Evolutionary conservation across 2,888 invertebrate species (phyloP), one percentile per base, ranked within the genome.

Genomic region (Dryobota labecula): DNA sequence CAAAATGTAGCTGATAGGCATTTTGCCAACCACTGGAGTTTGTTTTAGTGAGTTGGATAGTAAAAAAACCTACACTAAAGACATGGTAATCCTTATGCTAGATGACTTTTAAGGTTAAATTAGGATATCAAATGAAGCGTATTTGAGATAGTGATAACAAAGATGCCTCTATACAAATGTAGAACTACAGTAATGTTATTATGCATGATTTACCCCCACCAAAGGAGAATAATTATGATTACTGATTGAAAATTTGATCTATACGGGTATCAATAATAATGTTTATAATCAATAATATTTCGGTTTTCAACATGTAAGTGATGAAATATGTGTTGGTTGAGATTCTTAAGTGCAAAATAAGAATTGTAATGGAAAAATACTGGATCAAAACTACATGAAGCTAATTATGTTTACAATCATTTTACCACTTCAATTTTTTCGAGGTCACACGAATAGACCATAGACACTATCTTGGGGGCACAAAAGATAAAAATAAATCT

Each of bases 371-470:
- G 74, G 76, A 68, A 78, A 73, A 73, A 64, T 76, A 74, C 64
- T 63, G 61, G 11, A 58, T 11, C 43, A 61, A 78, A 80, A 74
- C 72, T 66, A 57, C 47, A 41, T 43, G 47, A 74, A 64, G 70
- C 64, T 67, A 73, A 78, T 65, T 60, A 75, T 85, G 84, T 85
- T 86, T 84, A 85, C 76, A 75, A 78, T 75, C 43, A 51, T 73
- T 76, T 76, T 67, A 62, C 5, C 38, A 65, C 49, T 51, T 41
- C 2, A 41, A 24, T 33, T 72, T 60, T 62, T 85, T 86, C 85
- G 90, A 89, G 90, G 90, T 87, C 90, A 87, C 38, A 53, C 53
- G 47, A 43, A 24, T 41, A 41, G 45, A 78, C 72, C 80, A 80
- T 84, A 87, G 84, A 83, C 81, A 80, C 66, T 49, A 60, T 57